Base-by-base conservation (phyloP, 2,888 invertebrate genomes). In the Dolichomitus sp. region DNA sequence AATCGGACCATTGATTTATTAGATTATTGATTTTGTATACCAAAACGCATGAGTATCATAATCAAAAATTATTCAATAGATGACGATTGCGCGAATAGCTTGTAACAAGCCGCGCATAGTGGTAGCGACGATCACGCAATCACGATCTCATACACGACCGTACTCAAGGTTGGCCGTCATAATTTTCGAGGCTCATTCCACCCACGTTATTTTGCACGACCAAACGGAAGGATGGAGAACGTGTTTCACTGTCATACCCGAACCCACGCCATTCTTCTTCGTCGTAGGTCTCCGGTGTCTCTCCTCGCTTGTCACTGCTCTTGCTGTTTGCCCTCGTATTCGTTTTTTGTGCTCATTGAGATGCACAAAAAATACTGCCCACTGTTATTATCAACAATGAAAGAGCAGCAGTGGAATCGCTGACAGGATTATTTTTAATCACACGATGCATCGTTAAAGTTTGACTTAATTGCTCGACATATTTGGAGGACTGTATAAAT, bases 101-200 rank as follows among this genome's bases (percentile, higher is more conserved):
- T 9, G 37, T 37, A 37, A 59, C 17, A 52, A 19, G 27, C 14
- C 37, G 23, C 42, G 45, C 19, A 63, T 12, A 4, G 17, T 17
- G 14, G 11, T 30, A n/a, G 11, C 40, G n/a, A 14, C 52, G 52
- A 70, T 65, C 70, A 79, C 72, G 81, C 75, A 69, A 61, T 59
- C 17, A 3, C 52, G 52, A 54, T 19, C 37, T 68, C 45, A 40
- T 59, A 61, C 52, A 54, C 68, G 79, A 82, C 75, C 82, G 63
- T 40, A 54, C 40, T 76, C 77, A 83, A 83, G 81, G 81, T 78
- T 81, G 33, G 23, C 45, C 63, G 69, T 68, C 45, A 70, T 74
- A 54, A 45, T 63, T 83, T 83, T 84, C 76, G 80, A 84, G 80
- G 84, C 42, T 48, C 69, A 40, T 50, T 45, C 57, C 50, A 33